Evolutionary conservation across 2,888 invertebrate genomes (phyloP).

Genomic region (Acleris laterana): DNA sequence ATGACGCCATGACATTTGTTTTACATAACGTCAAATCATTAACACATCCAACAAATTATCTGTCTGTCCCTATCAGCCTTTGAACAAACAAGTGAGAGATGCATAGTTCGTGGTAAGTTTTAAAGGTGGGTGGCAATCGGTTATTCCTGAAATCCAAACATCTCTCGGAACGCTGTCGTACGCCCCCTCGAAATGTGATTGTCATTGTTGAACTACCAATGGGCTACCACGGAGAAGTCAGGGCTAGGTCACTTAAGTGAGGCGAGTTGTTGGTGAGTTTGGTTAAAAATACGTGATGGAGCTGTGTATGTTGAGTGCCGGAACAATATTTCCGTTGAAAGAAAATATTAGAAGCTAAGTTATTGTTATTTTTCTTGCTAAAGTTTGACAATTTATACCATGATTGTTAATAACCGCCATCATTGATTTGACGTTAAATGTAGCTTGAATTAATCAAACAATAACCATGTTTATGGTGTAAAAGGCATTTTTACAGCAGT

Average conservation of each 20-base stretch:
- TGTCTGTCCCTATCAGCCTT: conserved; percentile 12
- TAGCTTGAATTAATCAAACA: background rate
- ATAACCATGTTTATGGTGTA: background rate
- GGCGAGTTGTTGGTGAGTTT: conserved; percentile 11
- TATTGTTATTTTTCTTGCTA: no score
- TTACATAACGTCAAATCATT: conserved; percentile 31
- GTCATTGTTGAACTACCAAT: conserved; percentile 55
- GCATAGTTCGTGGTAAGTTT: conserved; percentile 3
- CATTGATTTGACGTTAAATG: no score
- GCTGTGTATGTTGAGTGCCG: no score
- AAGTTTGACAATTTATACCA: no score
- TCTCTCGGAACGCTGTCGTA: conserved; percentile 47
- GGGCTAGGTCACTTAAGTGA: conserved; percentile 6
- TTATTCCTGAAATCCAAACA: conserved; percentile 59
- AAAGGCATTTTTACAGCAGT: background rate
- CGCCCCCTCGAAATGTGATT: conserved; percentile 59
- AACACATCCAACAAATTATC: conserved; percentile 1
- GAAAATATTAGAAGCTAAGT: no score
- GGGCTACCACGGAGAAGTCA: conserved; percentile 16
- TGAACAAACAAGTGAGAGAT: conserved; percentile 7
- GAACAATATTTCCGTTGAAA: no score
- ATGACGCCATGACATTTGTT: conserved; percentile 29
- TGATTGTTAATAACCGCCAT: no score
- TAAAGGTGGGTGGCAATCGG: conserved; percentile 56
- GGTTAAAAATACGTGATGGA: no score